Evolutionary conservation across 2,113 vertebrate species (phyloP).

Genomic region (Rhodinocichla rosea): DNA sequence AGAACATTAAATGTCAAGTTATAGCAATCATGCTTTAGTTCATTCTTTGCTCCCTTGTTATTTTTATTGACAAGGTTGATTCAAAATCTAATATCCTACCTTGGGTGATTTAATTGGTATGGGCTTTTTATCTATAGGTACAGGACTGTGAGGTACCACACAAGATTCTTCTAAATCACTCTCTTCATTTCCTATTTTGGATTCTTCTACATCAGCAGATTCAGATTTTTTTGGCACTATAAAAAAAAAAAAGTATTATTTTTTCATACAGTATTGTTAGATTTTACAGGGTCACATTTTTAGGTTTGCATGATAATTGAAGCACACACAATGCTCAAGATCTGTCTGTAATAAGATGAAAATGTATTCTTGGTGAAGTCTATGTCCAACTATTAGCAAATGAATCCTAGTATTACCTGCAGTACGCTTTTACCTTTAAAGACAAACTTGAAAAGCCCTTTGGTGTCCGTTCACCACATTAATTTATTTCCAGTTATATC

Average conservation of each 20-base stretch:
- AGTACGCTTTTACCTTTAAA: not conserved
- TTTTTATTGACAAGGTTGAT: not conserved
- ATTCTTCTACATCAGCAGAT: slow-evolving; percentile 88
- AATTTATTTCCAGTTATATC: not conserved
- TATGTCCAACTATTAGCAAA: not conserved
- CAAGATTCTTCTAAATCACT: slow-evolving; percentile 88
- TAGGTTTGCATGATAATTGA: not conserved
- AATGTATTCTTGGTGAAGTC: not conserved
- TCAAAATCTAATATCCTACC: slow-evolving; percentile 65
- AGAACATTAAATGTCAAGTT: not conserved
- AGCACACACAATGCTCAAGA: not conserved
- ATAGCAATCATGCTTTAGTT: not conserved
- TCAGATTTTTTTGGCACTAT: slow-evolving; percentile 91
- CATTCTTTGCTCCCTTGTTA: not conserved
- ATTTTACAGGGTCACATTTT: not conserved
- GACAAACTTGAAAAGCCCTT: not conserved
- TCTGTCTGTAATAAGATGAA: not conserved
- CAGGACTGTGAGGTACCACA: slow-evolving; percentile 82
- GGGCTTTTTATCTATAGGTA: slow-evolving; percentile 84
- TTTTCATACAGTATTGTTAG: not conserved
- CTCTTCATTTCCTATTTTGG: slow-evolving; percentile 91
- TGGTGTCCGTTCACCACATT: not conserved
- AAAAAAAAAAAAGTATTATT: not conserved
- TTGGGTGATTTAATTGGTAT: slow-evolving; percentile 85
- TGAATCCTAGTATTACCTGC: not conserved